These are phyloP conservation scores for Pteromalus puparum DNA, from an alignment of 1,140 invertebrate species.

Conservation along the genomic window DNA sequence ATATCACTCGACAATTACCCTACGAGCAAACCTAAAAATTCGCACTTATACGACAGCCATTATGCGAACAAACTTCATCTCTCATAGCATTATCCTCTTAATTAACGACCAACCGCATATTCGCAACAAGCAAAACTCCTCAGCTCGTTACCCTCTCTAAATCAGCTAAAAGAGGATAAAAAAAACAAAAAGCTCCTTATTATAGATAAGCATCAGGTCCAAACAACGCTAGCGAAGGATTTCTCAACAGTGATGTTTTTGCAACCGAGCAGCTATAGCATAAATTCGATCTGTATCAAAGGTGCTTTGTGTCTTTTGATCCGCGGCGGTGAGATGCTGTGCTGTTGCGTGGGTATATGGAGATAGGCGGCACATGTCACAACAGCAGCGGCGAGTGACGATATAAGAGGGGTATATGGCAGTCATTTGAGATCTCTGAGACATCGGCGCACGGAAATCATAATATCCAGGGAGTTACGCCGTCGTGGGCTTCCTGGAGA, in stretches of 20 bases:
- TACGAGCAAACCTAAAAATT: no score
- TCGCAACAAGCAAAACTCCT: not conserved
- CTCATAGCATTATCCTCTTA: no score
- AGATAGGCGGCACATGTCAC: not conserved
- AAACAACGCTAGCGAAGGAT: not conserved
- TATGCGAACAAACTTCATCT: no score
- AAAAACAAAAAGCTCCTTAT: not conserved
- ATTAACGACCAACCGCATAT: not conserved
- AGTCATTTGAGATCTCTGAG: constrained; percentile 25
- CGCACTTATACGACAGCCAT: no score
- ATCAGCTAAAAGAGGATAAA: not conserved
- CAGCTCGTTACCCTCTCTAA: not conserved
- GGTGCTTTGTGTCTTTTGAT: constrained; percentile 13
- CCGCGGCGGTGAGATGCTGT: not conserved
- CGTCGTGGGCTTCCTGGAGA: not conserved
- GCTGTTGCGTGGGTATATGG: not conserved
- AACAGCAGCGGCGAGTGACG: not conserved
- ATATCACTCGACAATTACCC: not conserved
- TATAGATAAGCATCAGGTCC: not conserved
- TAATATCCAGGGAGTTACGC: not conserved
- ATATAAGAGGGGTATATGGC: not conserved
- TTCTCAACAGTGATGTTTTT: not conserved
- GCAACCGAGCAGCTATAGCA: not conserved
- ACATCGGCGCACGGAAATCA: not conserved
- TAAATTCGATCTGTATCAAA: constrained; percentile 25